These are phyloP conservation scores for Meloidogyne exigua DNA, from an alignment of 1,140 invertebrate species.

Conservation along the genomic window DNA sequence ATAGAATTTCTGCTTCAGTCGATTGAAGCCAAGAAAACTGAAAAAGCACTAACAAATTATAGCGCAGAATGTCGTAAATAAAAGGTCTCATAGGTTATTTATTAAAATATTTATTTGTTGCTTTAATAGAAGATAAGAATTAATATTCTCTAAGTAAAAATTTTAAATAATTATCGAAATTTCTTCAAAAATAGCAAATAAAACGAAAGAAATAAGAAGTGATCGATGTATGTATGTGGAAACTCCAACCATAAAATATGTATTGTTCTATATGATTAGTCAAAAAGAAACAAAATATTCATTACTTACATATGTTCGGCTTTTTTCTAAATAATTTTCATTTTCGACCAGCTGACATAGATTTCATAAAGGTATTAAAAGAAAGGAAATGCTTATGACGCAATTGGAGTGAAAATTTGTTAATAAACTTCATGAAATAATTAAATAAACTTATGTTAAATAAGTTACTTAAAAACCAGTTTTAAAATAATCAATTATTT, in stretches of 20 bases:
- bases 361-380: neutral
- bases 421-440: conserved; percentile 1
- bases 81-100: neutral
- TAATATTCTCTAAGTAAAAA: neutral
- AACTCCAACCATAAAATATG: neutral
- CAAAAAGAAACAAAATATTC: neutral
- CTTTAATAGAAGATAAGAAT: neutral
- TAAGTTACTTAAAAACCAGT: neutral
- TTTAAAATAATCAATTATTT: neutral
- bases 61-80: neutral
- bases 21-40: neutral
- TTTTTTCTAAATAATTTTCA: neutral
- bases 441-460: neutral
- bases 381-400: neutral
- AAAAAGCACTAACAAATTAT: neutral
- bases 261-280: neutral
- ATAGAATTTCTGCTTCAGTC: neutral
- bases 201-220: neutral
- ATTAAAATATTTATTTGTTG: neutral
- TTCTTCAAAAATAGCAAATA: neutral
- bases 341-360: neutral
- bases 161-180: neutral
- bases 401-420: neutral
- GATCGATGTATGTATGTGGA: neutral
- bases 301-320: neutral